These are phyloP conservation scores for Muscicapa comitata DNA, from an alignment of 2,797 vertebrate species.

Conservation along the genomic window DNA sequence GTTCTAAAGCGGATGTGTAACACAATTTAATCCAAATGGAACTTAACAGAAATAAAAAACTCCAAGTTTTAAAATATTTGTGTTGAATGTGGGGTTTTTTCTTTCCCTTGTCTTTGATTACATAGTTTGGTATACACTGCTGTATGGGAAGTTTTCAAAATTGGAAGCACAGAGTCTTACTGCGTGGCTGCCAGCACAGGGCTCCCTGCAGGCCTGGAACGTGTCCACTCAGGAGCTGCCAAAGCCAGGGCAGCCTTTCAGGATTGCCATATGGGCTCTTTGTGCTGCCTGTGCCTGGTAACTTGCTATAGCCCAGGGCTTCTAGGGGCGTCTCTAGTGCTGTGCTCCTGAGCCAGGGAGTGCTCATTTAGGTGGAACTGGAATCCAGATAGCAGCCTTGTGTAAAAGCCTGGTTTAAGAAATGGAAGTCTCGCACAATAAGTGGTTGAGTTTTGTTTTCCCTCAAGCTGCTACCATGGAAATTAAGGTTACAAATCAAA, in stretches of 20 bases:
- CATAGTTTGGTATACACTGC: not conserved
- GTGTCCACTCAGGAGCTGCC: not conserved
- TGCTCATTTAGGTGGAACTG: not conserved
- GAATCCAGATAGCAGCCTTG: not conserved
- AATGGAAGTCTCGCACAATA: not conserved
- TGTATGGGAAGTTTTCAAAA: not conserved
- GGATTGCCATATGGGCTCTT: not conserved
- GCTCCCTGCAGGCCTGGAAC: not conserved
- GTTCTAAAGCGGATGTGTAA: not conserved
- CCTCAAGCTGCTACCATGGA: not conserved
- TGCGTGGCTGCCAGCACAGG: not conserved
- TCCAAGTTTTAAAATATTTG: not conserved
- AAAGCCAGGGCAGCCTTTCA: not conserved
- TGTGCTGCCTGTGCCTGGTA: not conserved
- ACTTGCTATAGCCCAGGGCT: not conserved
- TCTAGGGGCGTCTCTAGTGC: not conserved
- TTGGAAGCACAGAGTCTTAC: not conserved
- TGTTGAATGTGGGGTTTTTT: not conserved
- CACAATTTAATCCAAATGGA: not conserved
- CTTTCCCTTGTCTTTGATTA: not conserved
- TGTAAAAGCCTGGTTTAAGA: not conserved
- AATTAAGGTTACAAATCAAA: not conserved
- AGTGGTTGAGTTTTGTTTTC: not conserved
- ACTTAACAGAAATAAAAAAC: not conserved
- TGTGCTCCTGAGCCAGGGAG: not conserved